Evolutionary conservation across 2,797 vertebrate species (phyloP), one percentile per base, ranked within the genome.

Genomic region (Diplodus sargus): DNA sequence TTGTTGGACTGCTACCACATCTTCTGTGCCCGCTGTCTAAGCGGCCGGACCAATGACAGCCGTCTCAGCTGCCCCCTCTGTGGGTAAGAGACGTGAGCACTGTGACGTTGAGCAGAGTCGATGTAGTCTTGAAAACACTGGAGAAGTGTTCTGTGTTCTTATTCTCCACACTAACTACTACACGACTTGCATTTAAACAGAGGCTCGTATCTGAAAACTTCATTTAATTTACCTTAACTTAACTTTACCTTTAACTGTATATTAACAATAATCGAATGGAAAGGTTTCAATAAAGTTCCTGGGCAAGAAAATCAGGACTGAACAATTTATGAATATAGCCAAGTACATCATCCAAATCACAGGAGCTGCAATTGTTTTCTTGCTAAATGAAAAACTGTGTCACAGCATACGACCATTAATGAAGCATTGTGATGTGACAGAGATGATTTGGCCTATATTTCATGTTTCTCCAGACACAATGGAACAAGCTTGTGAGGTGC

Each of bases 1-100:
- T 94, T 99, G 86, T 89, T 99, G 76, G 97, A 98, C 87, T 98
- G 97, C 85, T 97, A 97, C 93, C 97, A 99, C 91, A 95, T 96
- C 92, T 96, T 97, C 94, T 98, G 97, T 0, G 95, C 97, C 72
- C 95, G 94, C 91, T 99, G 97, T 85, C 92, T 98, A 72, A 93
- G 95, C 3, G 96, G 97, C 74, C 94, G 95, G 0, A 95, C 95
- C 67, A 78, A 82, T 2, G 96, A 97, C 1, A 93, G 94, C 76
- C 95, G 92, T 65, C 96, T 98, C 87, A 86, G 88, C 47, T 98
- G 97, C 91, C 97, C 97, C 20, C 96, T 98, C 83, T 98, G 97
- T 73, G 96, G 97, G 97, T 99, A 95, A 96, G 96, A 85, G 49
- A 76, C 7, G 52, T 53, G n/a, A 65, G 78, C 67, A 87, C 47